These are phyloP conservation scores for Carlito syrichta DNA, from an alignment of 2,113 vertebrate genomes.

Conservation along the genomic window DNA sequence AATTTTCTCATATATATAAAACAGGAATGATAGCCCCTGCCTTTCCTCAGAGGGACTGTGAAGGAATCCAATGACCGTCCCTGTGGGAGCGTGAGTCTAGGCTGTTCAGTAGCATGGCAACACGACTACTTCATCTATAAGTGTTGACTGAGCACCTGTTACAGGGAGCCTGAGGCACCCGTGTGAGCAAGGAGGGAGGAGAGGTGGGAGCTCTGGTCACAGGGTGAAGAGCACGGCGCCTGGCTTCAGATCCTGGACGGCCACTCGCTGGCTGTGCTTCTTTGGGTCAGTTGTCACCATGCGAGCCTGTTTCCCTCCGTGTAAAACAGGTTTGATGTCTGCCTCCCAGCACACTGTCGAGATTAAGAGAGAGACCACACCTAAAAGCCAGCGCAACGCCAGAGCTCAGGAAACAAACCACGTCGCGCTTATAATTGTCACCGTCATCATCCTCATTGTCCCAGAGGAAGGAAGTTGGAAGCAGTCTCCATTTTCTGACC, in stretches of 20 bases:
- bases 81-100: neutral
- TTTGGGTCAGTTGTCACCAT: neutral
- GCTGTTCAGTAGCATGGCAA: neutral
- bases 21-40: neutral
- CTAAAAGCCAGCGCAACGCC: neutral
- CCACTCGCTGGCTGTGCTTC: neutral
- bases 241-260: neutral
- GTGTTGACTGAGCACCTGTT: neutral
- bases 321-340: neutral
- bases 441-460: neutral
- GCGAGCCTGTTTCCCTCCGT: neutral
- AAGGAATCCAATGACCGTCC: neutral
- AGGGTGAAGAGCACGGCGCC: neutral
- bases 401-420: neutral
- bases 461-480: neutral
- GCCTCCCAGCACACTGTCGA: neutral
- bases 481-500: neutral
- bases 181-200: neutral
- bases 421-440: neutral
- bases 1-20: neutral
- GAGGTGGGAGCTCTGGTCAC: neutral
- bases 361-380: neutral
- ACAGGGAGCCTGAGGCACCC: neutral
- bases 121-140: neutral
- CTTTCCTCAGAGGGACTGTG: neutral